These are phyloP conservation scores for Gasteruption jaculator DNA, from an alignment of 2,888 invertebrate species.

Conservation along the genomic window DNA sequence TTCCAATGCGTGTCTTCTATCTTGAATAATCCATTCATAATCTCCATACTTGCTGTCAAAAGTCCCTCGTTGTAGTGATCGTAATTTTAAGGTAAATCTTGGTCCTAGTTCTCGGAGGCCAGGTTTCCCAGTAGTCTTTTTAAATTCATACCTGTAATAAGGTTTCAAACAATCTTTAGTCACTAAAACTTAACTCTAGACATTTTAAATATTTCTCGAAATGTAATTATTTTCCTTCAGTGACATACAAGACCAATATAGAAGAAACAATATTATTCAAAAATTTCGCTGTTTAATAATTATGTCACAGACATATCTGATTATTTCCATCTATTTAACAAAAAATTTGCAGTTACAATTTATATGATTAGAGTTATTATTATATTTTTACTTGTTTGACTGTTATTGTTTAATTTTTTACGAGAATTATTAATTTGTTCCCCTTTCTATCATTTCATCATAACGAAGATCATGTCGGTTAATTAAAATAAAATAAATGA, in stretches of 20 bases:
- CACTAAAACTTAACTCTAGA: slow-evolving; percentile 15
- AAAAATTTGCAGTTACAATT: slow-evolving; percentile 4
- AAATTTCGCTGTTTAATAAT: too few species aligned
- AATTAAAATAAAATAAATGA: background rate
- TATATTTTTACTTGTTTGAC: too few species aligned
- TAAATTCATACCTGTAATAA: slow-evolving; percentile 76
- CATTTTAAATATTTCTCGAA: background rate
- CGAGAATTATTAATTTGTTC: too few species aligned
- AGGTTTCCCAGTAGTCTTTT: slow-evolving; percentile 68
- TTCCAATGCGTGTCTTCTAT: slow-evolving; percentile 90
- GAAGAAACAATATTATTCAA: slow-evolving; percentile 1
- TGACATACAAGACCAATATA: background rate
- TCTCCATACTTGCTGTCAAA: slow-evolving; percentile 97
- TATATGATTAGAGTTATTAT: too few species aligned
- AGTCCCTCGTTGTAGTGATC: slow-evolving; percentile 92
- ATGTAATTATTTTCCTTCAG: background rate
- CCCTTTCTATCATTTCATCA: too few species aligned
- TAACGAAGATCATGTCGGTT: too few species aligned
- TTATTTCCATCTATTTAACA: slow-evolving; percentile 1
- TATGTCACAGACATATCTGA: too few species aligned
- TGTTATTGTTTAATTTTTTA: too few species aligned
- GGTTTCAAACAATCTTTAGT: too few species aligned
- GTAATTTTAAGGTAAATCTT: slow-evolving; percentile 87
- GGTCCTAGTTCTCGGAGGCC: slow-evolving; percentile 93
- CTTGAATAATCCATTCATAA: slow-evolving; percentile 91